Base-by-base conservation (phyloP, 2,113 vertebrate genomes). In the Rissa tridactyla region DNA sequence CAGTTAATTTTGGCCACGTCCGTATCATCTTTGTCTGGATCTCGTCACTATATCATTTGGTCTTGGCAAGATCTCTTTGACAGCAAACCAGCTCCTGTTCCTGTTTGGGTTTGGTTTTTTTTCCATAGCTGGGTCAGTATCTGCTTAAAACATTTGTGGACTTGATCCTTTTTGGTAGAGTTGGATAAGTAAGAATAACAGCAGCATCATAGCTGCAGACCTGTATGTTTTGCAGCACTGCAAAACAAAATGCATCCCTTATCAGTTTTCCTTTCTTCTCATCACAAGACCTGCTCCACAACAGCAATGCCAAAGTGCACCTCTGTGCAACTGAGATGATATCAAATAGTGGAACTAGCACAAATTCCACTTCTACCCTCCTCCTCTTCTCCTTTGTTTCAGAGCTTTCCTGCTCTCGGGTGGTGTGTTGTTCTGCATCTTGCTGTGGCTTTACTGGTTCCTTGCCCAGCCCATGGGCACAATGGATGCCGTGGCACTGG, bases 201-300 rank as follows among this genome's bases (percentile, higher is more conserved):
- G 65, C 42, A 81, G 27, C 40, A 34, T 51, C 3, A 1, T 25
- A 66, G 27, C 32, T 91, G 51, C 73, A 94, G 58, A 54, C 16
- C 47, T 81, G 3, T 82, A 10, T 32, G 32, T 77, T 88, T 86
- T 91, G 57, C 47, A 66, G 9, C 22, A 14, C 36, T 22, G 15
- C 32, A 55, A 71, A 54, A 68, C 72, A 40, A 84, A 92, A 78
- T 46, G 20, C 26, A 92, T 77, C 40, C n/a, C 38, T 36, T 23
- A 23, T 9, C 54, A 55, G 16, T 49, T 79, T 64, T 80, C 15
- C 52, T 93, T 88, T 82, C n/a, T 77, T 68, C 64, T 80, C 12
- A 6, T 51, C 2, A 0, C 62, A 47, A 64, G 60, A 64, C 29
- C 29, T 62, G n/a, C 32, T 70, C 46, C 62, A 25, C 0, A 0